Conservation (phyloP, 2,888 invertebrate species). For the Acrocyrtus sp. region DNA sequence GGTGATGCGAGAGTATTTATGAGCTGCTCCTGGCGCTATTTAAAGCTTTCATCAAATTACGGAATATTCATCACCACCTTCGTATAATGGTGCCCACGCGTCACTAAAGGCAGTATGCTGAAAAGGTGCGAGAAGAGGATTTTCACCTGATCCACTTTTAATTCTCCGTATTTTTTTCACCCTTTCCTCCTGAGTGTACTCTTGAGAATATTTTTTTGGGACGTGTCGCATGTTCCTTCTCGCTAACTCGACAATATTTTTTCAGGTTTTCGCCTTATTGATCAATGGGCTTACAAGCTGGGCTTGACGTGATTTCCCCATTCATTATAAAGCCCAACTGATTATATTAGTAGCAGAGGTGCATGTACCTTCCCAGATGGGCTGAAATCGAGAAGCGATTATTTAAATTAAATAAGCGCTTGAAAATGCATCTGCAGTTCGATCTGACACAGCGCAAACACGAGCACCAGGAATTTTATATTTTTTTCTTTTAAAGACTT, state of each 20-base stretch:
- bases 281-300: constrained; percentile 43
- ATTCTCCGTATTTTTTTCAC: constrained; percentile 35
- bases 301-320: no score
- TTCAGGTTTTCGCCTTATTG: constrained; percentile 31
- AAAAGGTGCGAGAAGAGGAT: neutral
- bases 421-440: constrained; percentile 34
- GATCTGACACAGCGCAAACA: constrained; percentile 26
- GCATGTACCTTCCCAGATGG: no score
- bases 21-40: constrained; percentile 27
- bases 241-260: constrained; percentile 16
- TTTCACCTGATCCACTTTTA: constrained; percentile 41
- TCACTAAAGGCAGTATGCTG: constrained; percentile 15
- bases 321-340: no score
- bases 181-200: constrained; percentile 14
- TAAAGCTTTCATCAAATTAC: constrained; percentile 39
- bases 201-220: constrained; percentile 35
- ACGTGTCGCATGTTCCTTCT: constrained; percentile 30
- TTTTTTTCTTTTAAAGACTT: no score
- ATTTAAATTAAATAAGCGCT: constrained; percentile 43
- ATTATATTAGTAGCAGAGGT: no score
- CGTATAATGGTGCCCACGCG: constrained; percentile 48
- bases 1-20: constrained; percentile 8
- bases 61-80: constrained; percentile 49
- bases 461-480: neutral
- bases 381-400: constrained; percentile 14